phyloP scores from a whole-genome alignment of 2,888 invertebrate species.

The Acleris literana region DNA sequence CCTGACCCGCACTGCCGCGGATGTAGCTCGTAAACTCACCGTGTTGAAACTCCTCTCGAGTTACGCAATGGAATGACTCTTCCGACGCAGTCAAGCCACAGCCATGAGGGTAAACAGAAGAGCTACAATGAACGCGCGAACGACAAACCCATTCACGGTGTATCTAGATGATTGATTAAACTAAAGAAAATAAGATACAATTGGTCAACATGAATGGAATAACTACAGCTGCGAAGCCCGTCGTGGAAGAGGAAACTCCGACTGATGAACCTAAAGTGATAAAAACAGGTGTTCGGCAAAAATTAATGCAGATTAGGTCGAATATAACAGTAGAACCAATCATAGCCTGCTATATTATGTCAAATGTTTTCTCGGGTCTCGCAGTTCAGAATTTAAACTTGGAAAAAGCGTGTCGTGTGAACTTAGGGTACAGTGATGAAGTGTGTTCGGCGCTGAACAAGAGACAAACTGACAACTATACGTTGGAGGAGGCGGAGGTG shows the following conservation, averaged over 20 bases:
- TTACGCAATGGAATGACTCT: constrained; percentile 19
- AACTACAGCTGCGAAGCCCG: constrained; percentile 61
- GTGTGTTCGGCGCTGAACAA: constrained; percentile 90
- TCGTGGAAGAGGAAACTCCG: constrained; percentile 54
- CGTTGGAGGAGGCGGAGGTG: constrained; percentile 85
- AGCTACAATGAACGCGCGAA: constrained; percentile 18
- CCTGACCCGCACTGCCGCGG: constrained; percentile 3
- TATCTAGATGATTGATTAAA: constrained; percentile 56
- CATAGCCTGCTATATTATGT: constrained; percentile 87
- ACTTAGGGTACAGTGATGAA: constrained; percentile 88
- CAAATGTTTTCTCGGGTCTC: constrained; percentile 87
- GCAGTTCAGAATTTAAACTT: constrained; percentile 93
- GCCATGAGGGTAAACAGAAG: constrained; percentile 12
- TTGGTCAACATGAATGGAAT: constrained; percentile 73
- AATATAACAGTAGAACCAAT: constrained; percentile 88
- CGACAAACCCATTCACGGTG: constrained; percentile 20
- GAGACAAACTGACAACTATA: constrained; percentile 88
- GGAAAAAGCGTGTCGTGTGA: constrained; percentile 93
- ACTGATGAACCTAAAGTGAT: constrained; percentile 62
- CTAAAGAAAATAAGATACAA: constrained; percentile 44
- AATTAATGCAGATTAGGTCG: constrained; percentile 78
- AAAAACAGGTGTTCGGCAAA: constrained; percentile 61
- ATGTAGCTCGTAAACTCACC: constrained; percentile 15
- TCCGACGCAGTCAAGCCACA: background rate
- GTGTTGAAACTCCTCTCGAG: constrained; percentile 11